Conservation (phyloP, 1,140 invertebrate species). For the Wasmannia auropunctata region DNA sequence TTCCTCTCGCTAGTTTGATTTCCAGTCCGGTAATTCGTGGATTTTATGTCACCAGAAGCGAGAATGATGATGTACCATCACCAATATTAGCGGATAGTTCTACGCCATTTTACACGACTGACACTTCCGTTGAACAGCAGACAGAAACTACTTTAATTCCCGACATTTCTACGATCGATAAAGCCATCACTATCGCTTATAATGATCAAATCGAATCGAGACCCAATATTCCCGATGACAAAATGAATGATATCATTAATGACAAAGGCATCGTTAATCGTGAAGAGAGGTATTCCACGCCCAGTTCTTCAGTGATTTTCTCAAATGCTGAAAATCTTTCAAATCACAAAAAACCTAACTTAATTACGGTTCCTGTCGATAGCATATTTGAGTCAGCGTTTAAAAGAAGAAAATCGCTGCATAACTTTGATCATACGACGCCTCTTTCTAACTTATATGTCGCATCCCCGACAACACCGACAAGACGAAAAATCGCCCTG, state of each 20-base stretch:
- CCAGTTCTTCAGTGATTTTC: background rate
- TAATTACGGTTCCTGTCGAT: background rate
- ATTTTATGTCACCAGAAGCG: constrained; percentile 76
- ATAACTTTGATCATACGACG: background rate
- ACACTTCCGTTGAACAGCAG: background rate
- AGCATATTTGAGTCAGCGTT: no score
- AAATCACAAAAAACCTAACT: background rate
- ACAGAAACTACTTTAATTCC: background rate
- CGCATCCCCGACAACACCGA: background rate
- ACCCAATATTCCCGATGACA: background rate
- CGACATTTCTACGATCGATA: background rate
- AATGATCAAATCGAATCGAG: background rate
- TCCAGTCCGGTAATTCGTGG: constrained; percentile 57
- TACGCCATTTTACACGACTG: background rate
- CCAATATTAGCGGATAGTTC: background rate
- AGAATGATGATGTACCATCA: background rate
- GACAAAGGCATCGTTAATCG: background rate
- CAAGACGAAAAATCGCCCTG: background rate
- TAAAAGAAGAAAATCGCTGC: background rate
- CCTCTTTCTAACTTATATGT: background rate
- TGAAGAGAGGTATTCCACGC: background rate
- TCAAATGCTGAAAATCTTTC: background rate
- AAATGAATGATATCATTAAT: background rate
- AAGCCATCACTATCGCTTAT: background rate
- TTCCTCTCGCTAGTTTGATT: constrained; percentile 23